Conservation (phyloP, 2,113 vertebrate genomes). For the Strix aluco region DNA sequence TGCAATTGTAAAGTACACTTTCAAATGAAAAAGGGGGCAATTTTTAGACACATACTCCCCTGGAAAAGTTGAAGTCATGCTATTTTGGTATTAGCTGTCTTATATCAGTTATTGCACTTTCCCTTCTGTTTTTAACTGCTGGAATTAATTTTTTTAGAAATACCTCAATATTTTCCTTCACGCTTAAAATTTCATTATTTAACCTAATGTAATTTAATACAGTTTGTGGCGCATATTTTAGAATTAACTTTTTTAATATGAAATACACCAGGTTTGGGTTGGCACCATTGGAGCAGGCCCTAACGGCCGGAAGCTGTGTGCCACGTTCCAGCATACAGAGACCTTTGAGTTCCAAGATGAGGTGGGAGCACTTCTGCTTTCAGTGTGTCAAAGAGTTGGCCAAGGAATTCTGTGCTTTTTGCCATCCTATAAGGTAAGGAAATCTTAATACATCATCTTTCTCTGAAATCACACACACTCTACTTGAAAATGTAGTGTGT, state of each 20-base stretch:
- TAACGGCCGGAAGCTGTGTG: conserved; percentile 84
- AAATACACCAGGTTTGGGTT: conserved; percentile 88
- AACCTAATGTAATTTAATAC: no score
- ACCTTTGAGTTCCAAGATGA: conserved; percentile 96
- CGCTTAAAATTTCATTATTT: rapidly evolving
- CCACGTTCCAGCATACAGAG: conserved; percentile 92
- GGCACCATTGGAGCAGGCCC: conserved; percentile 91
- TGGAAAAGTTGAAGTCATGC: background rate
- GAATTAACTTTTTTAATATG: background rate
- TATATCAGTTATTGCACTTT: background rate
- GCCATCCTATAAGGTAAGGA: conserved; percentile 94
- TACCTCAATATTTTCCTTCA: background rate
- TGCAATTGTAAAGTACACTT: background rate
- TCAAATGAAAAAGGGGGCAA: background rate
- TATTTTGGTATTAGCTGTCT: background rate
- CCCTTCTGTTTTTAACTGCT: background rate
- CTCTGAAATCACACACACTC: background rate
- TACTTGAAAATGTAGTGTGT: background rate
- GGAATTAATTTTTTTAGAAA: background rate
- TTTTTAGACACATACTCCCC: background rate
- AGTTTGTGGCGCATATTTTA: background rate
- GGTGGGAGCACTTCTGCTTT: conserved; percentile 86
- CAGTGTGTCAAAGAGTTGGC: conserved; percentile 84
- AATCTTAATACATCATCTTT: background rate
- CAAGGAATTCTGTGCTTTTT: conserved; percentile 93